A percentile compares a stretch with the other conserved stretches of the same genome.
phyloP scores from a whole-genome alignment of 2,113 vertebrate genomes.

The Gopherus flavomarginatus region DNA sequence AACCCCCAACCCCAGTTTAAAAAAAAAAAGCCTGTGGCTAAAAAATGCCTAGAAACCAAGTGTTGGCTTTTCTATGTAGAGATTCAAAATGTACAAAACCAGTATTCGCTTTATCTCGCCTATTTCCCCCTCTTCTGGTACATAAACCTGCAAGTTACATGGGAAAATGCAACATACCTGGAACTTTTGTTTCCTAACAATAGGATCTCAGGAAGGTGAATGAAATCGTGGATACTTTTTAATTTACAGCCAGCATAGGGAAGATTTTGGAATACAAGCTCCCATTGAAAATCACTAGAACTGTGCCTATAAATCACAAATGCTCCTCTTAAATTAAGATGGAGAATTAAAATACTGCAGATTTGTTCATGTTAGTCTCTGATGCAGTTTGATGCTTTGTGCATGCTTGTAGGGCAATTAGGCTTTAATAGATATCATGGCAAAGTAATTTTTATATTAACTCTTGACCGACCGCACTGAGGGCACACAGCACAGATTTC shows the following conservation, averaged over 20 bases:
- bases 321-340: not conserved
- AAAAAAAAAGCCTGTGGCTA: not conserved
- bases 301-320: not conserved
- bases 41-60: constrained; percentile 30
- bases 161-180: not conserved
- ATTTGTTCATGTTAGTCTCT: not conserved
- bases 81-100: not conserved
- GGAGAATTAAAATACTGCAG: not conserved
- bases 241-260: not conserved
- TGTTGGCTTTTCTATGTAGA: not conserved
- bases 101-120: not conserved
- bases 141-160: not conserved
- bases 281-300: not conserved
- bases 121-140: not conserved
- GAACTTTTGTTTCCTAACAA: not conserved
- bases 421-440: not conserved
- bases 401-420: not conserved
- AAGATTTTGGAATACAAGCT: not conserved
- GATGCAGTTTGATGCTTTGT: not conserved
- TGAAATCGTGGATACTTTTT: not conserved
- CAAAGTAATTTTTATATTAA: not conserved
- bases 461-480: not conserved
- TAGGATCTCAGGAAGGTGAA: not conserved
- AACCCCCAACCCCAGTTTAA: not conserved
- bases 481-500: not conserved